A percentile compares a stretch with the other conserved stretches of the same genome.
These are phyloP conservation scores for Sphaeridia pumilis DNA, from an alignment of 2,888 invertebrate genomes.

Conservation along the genomic window DNA sequence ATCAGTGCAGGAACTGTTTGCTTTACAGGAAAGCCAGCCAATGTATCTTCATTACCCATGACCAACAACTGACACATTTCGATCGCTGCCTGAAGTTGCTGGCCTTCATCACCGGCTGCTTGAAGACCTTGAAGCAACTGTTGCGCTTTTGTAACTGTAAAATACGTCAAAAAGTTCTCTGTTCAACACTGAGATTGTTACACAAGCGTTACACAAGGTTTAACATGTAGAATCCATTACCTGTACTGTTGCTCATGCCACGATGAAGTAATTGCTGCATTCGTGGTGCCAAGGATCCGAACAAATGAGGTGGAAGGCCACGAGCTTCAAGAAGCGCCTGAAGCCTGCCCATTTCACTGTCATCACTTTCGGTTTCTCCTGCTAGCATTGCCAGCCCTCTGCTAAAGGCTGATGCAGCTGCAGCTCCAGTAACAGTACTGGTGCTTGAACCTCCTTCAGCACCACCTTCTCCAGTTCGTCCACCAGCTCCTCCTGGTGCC, in stretches of 20 bases:
- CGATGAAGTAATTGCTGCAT: constrained; percentile 93
- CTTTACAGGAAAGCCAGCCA: constrained; percentile 96
- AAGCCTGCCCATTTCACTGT: constrained; percentile 87
- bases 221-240: constrained; percentile 40
- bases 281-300: constrained; percentile 87
- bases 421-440: constrained; percentile 22
- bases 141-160: constrained; percentile 73
- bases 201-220: neutral
- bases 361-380: constrained; percentile 57
- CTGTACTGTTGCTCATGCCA: constrained; percentile 77
- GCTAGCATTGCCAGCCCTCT: constrained; percentile 36
- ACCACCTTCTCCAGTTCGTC: constrained; percentile 18
- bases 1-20: constrained; percentile 94
- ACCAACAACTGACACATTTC: constrained; percentile 98
- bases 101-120: constrained; percentile 86
- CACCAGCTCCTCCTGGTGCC: constrained; percentile 18
- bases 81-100: constrained; percentile 89
- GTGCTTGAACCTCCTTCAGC: constrained; percentile 18
- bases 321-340: constrained; percentile 89
- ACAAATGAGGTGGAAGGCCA: constrained; percentile 90
- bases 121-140: constrained; percentile 84
- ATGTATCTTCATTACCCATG: constrained; percentile 97
- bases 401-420: constrained; percentile 48
- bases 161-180: neutral
- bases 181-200: neutral